These are phyloP conservation scores for Drosophila anomalipes DNA, from an alignment of 2,888 invertebrate genomes.

Conservation along the genomic window DNA sequence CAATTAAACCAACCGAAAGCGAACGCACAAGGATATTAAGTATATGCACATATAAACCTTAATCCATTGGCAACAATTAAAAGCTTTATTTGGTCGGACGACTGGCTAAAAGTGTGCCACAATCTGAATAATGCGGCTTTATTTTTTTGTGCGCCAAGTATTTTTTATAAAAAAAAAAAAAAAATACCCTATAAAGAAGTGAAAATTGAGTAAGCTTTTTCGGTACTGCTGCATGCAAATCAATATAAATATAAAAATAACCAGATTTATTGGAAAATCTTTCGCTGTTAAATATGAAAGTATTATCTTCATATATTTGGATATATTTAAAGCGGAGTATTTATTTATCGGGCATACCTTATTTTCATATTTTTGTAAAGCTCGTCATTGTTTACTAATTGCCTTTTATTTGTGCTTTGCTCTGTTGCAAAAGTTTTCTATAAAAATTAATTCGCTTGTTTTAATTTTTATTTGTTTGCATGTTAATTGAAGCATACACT, in stretches of 20 bases:
- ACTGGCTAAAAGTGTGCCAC: slow-evolving; percentile 53
- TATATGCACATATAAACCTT: slow-evolving; percentile 71
- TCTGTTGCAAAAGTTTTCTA: slow-evolving; percentile 52
- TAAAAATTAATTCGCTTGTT: slow-evolving; percentile 68
- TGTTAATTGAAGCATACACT: slow-evolving; percentile 54
- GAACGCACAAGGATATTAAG: slow-evolving; percentile 61
- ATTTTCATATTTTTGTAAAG: slow-evolving; percentile 7
- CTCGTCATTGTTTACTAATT: slow-evolving; percentile 70
- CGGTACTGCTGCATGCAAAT: neutral
- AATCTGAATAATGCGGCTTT: slow-evolving; percentile 19
- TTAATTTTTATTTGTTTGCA: slow-evolving; percentile 57
- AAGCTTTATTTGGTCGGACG: slow-evolving; percentile 64
- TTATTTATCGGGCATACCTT: neutral
- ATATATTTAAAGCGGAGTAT: slow-evolving; percentile 22
- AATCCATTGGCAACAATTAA: slow-evolving; percentile 79
- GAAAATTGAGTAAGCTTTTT: neutral
- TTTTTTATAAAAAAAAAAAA: neutral
- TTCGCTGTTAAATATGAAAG: neutral
- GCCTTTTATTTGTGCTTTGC: slow-evolving; percentile 53
- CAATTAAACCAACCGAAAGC: slow-evolving; percentile 16
- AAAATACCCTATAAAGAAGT: slow-evolving; percentile 6
- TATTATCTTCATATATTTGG: neutral
- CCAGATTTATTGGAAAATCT: neutral
- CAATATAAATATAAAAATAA: neutral
- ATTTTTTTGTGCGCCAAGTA: slow-evolving; percentile 16